Evolutionary conservation across 2,888 invertebrate genomes (phyloP).

Genomic region (Cordylochernes scorpioides): DNA sequence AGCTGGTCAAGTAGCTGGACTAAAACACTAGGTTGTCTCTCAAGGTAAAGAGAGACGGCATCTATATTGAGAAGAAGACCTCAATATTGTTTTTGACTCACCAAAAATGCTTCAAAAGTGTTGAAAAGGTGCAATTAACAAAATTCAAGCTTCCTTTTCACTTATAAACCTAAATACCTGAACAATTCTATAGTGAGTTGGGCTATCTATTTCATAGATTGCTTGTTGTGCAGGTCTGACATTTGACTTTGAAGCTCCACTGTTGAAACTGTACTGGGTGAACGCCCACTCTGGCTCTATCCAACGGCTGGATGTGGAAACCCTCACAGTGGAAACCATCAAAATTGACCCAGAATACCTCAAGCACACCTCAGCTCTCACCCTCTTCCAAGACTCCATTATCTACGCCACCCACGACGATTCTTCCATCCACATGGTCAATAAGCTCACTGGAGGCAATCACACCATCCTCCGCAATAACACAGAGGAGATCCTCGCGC

Average conservation of each 20-base stretch:
- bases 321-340: slow-evolving; percentile 18
- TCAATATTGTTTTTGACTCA: too few relatives aligned
- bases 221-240: slow-evolving; percentile 28
- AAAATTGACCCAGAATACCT: slow-evolving; percentile 6
- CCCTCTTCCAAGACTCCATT: slow-evolving; percentile 34
- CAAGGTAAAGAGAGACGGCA: too few relatives aligned
- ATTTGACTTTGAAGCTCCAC: slow-evolving; percentile 29
- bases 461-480: slow-evolving; percentile 30
- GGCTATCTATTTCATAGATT: neutral
- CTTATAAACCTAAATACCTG: too few relatives aligned
- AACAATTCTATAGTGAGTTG: neutral
- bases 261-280: slow-evolving; percentile 42
- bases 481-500: slow-evolving; percentile 23
- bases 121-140: too few relatives aligned
- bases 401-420: slow-evolving; percentile 38
- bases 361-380: slow-evolving; percentile 33
- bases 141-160: too few relatives aligned
- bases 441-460: slow-evolving; percentile 30
- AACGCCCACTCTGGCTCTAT: slow-evolving; percentile 29
- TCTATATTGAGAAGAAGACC: too few relatives aligned
- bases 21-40: too few relatives aligned
- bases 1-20: too few relatives aligned
- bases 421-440: slow-evolving; percentile 33
- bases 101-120: too few relatives aligned
- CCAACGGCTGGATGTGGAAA: slow-evolving; percentile 32